Percentiles rank a stretch among this genome's conserved stretches.
Conservation (phyloP, 2,888 invertebrate species). For the Eupithecia insigniata region DNA sequence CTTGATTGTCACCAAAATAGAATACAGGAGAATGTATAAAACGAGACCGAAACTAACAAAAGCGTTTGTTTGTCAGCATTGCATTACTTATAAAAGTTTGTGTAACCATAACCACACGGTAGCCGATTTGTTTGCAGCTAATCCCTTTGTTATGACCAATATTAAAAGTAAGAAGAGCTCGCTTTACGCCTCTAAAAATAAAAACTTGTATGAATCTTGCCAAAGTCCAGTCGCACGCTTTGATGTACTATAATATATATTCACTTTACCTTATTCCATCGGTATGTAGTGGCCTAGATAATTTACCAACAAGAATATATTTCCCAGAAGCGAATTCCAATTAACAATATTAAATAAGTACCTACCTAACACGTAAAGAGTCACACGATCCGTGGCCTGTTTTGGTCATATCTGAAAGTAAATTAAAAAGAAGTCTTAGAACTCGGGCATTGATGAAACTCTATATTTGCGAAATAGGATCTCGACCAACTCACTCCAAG, state of each 20-base stretch:
- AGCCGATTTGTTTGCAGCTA: slow-evolving; percentile 78
- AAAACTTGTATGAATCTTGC: not conserved
- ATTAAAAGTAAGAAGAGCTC: slow-evolving; percentile 24
- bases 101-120: slow-evolving; percentile 69
- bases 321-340: slow-evolving; percentile 22
- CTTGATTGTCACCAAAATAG: slow-evolving; percentile 70
- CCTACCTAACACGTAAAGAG: slow-evolving; percentile 39
- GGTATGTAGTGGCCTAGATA: not conserved
- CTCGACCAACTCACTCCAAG: slow-evolving; percentile 61
- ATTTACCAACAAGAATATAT: not conserved
- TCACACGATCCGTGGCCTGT: slow-evolving; percentile 64
- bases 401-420: slow-evolving; percentile 63
- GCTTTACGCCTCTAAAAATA: slow-evolving; percentile 5
- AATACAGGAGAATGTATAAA: slow-evolving; percentile 56
- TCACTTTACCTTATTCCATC: not conserved
- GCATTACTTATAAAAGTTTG: slow-evolving; percentile 64
- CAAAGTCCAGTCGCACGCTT: not conserved
- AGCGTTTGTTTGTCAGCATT: slow-evolving; percentile 76
- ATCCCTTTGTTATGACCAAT: slow-evolving; percentile 77
- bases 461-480: slow-evolving; percentile 79
- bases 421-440: slow-evolving; percentile 80
- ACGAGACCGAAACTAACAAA: slow-evolving; percentile 67
- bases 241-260: not conserved
- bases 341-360: slow-evolving; percentile 33
- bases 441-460: slow-evolving; percentile 73